These are phyloP conservation scores for Percina caprodes DNA, from an alignment of 2,113 vertebrate species.

Conservation along the genomic window DNA sequence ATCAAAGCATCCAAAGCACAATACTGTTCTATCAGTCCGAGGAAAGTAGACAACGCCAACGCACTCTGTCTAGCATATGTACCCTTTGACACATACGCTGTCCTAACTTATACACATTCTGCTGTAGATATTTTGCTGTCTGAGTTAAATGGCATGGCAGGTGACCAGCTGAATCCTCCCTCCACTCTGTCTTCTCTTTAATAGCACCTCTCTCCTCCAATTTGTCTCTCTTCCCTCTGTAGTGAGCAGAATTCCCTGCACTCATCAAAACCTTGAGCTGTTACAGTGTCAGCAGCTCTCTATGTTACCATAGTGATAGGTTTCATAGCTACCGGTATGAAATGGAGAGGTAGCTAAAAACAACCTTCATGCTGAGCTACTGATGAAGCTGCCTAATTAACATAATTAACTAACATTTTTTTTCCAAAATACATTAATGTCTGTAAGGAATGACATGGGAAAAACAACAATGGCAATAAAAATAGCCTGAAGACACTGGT, in stretches of 20 bases:
- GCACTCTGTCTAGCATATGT: constrained; percentile 38
- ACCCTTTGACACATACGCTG: constrained; percentile 57
- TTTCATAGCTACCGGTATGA: constrained; percentile 59
- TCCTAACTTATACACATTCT: constrained; percentile 60
- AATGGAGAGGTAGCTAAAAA: constrained; percentile 55
- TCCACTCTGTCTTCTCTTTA: constrained; percentile 70
- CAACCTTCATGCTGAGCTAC: constrained; percentile 52
- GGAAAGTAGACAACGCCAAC: constrained; percentile 56
- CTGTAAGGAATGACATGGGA: background rate
- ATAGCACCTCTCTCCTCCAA: constrained; percentile 71
- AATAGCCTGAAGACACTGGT: background rate
- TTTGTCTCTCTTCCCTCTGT: constrained; percentile 61
- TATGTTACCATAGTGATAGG: constrained; percentile 79
- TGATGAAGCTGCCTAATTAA: constrained; percentile 52
- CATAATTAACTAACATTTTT: constrained; percentile 31
- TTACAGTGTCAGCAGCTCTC: constrained; percentile 75
- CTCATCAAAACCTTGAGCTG: constrained; percentile 78
- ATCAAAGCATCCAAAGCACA: constrained; percentile 39
- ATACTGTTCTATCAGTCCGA: constrained; percentile 34
- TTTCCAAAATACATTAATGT: background rate
- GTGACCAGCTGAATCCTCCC: constrained; percentile 75
- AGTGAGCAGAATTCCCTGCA: constrained; percentile 70
- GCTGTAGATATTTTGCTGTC: constrained; percentile 55
- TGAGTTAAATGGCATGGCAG: constrained; percentile 62
- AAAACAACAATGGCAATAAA: background rate